These are phyloP conservation scores for Dromococcyx pavoninus DNA, from an alignment of 2,797 vertebrate genomes.

Conservation along the genomic window DNA sequence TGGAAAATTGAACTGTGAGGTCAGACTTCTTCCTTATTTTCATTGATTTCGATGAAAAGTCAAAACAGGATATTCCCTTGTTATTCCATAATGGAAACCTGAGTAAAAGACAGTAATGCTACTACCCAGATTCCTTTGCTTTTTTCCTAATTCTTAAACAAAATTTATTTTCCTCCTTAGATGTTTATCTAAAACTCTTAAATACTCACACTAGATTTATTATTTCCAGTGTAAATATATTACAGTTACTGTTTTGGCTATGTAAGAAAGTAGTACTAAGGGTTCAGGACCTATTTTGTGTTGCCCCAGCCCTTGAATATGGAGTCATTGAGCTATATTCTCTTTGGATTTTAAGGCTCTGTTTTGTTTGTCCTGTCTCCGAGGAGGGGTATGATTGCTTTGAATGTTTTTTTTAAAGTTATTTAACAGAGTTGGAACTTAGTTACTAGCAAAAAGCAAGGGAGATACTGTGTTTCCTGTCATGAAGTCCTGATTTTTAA, in stretches of 20 bases:
- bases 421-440: neutral
- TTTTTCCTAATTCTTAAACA: neutral
- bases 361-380: neutral
- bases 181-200: neutral
- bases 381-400: neutral
- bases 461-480: neutral
- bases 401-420: neutral
- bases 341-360: neutral
- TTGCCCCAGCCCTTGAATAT: neutral
- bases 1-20: neutral
- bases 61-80: fast-evolving
- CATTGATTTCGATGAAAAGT: neutral
- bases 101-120: neutral
- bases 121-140: neutral
- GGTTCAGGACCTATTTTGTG: neutral
- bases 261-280: neutral
- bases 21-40: neutral
- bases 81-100: neutral
- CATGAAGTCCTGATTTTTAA: neutral
- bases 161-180: neutral
- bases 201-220: neutral
- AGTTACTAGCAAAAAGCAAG: neutral
- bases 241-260: neutral
- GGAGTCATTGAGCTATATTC: neutral
- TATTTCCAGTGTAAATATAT: neutral